phyloP scores from a whole-genome alignment of 2,888 invertebrate species.

The Drosophila diplacantha region DNA sequence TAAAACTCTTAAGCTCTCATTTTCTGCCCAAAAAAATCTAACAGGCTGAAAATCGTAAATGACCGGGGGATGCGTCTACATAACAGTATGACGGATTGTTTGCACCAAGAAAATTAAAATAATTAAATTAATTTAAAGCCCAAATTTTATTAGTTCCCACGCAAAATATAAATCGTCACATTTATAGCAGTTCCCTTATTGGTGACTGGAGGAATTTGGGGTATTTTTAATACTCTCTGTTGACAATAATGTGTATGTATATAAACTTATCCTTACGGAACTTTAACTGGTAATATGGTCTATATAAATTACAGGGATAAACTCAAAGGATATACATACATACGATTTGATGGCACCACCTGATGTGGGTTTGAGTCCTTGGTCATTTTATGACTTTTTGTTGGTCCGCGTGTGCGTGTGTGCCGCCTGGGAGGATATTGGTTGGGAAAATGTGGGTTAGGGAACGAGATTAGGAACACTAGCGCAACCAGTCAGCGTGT shows the following conservation, averaged over 20 bases:
- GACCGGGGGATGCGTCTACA: neutral
- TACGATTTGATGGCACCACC: conserved; percentile 13
- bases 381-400: conserved; percentile 31
- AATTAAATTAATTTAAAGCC: neutral
- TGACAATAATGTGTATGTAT: neutral
- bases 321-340: neutral
- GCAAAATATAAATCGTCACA: neutral
- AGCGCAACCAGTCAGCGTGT: conserved; percentile 17
- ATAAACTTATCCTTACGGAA: neutral
- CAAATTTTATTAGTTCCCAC: neutral
- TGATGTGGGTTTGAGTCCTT: conserved; percentile 10
- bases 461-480: conserved; percentile 1
- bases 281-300: neutral
- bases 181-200: neutral
- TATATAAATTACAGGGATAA: conserved; percentile 1
- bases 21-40: conserved; percentile 12
- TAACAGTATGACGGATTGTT: neutral
- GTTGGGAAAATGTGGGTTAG: neutral
- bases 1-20: conserved; percentile 27
- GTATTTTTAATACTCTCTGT: neutral
- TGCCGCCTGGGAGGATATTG: neutral
- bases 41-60: conserved; percentile 13
- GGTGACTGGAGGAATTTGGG: neutral
- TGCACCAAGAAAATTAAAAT: neutral
- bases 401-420: conserved; percentile 3